A percentile compares a stretch with the other conserved stretches of the same genome.
Evolutionary conservation across 2,113 vertebrate species (phyloP).

Genomic region (Chitala chitala): DNA sequence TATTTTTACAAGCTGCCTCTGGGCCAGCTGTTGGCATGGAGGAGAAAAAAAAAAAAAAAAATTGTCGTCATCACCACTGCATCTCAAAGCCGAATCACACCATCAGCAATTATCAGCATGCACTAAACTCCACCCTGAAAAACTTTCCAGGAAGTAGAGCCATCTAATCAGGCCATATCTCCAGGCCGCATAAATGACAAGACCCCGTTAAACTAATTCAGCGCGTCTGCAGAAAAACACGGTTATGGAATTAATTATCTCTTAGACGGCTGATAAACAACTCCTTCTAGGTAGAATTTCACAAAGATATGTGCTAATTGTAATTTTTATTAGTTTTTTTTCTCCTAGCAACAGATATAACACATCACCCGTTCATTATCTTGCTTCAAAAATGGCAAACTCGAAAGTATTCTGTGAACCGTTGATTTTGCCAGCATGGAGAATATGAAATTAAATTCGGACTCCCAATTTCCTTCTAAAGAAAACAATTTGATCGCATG

Average conservation of each 20-base stretch:
- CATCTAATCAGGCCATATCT: conserved; percentile 3
- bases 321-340: conserved; percentile 12
- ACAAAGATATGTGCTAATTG: conserved; percentile 3
- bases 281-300: conserved; percentile 16
- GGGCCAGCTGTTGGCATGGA: background rate
- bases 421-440: conserved; percentile 20
- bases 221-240: background rate
- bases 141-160: conserved; percentile 3
- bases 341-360: conserved; percentile 29
- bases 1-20: conserved; percentile 9
- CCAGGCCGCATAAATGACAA: background rate
- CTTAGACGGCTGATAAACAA: background rate
- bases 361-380: conserved; percentile 36
- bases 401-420: conserved; percentile 19
- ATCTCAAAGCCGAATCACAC: conserved; percentile 2
- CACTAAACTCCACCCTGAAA: background rate
- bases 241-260: conserved; percentile 15
- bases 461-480: conserved; percentile 39
- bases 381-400: conserved; percentile 8
- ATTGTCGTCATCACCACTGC: no score
- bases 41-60: background rate
- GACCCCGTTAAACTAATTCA: background rate
- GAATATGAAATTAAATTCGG: conserved; percentile 36
- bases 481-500: conserved; percentile 43
- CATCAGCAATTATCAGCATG: conserved; percentile 8